Evolutionary conservation across 2,888 invertebrate genomes (phyloP), one percentile per base, ranked within the genome.

Genomic region (Meandrusa payeni): DNA sequence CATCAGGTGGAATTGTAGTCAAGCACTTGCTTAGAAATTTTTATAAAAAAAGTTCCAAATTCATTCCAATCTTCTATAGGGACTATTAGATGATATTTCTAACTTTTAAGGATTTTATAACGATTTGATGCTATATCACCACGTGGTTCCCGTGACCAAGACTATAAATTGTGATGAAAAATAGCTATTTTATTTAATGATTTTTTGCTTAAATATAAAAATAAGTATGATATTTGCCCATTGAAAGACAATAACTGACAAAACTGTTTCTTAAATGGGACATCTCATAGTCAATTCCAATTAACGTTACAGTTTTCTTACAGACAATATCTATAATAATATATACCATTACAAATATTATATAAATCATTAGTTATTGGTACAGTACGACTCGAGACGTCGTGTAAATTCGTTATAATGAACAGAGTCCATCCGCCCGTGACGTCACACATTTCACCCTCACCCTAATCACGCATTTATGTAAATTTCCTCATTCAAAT

Each of bases 381-480:
- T 43, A 43, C 43, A 31, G 47, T 47, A 47, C 50, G 47, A 50
- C 43, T 29, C 29, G 6, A 38, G 20, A 11, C n/a, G 42, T 42
- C 40, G 31, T 38, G 40, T 50, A 47, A 50, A 50, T 50, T 50
- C 47, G 46, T 38, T 46, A 27, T 27, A 29, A 42, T 45, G 39
- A 34, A 45, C 40, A 34, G 36, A 4, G 7, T 23, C 17, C 26
- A 28, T n/a, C 17, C 27, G 22, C 29, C 17, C 15, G 9, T 24
- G 29, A 29, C 32, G 34, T 34, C 19, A 13, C 10, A 41, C n/a
- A 9, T 29, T n/a, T n/a, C n/a, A n/a, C n/a, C n/a, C 26, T 36
- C 10, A 39, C 40, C 40, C 27, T 3, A 42, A 66, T 81, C 72
- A 87, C 66, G 86, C 86, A 44, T 75, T 82, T 33, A 87, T 86